phyloP scores from a whole-genome alignment of 2,797 vertebrate species.

The Oceanodroma leucorhoa region DNA sequence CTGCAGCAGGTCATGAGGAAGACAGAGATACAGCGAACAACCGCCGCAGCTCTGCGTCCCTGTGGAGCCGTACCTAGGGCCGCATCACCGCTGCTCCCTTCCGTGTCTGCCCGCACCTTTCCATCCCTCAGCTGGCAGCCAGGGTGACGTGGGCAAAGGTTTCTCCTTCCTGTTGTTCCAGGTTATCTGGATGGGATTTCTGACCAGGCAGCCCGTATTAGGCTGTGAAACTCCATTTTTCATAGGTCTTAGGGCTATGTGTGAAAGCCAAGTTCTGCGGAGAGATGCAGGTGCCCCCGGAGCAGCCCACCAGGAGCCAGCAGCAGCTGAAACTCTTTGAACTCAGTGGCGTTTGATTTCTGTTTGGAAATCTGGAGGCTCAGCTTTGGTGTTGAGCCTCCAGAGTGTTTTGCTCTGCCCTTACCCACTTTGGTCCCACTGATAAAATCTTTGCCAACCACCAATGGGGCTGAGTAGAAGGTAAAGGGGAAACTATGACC shows the following conservation, averaged over 20 bases:
- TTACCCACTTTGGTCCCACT: neutral
- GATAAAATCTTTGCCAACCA: neutral
- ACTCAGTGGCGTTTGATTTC: neutral
- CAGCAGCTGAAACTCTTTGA: neutral
- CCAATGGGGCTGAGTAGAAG: neutral
- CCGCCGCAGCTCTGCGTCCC: neutral
- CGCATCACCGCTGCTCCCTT: neutral
- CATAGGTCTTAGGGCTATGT: neutral
- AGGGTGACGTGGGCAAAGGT: accelerated
- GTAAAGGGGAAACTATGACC: neutral
- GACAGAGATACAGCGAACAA: accelerated
- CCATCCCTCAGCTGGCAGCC: neutral
- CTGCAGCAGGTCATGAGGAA: neutral
- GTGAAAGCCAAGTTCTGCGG: neutral
- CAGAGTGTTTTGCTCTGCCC: neutral
- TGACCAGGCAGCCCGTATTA: neutral
- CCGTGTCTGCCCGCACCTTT: neutral
- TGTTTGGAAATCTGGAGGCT: neutral
- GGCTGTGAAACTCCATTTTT: neutral
- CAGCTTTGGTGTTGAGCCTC: neutral
- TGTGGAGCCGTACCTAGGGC: accelerated
- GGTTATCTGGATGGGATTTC: neutral
- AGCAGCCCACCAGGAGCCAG: neutral
- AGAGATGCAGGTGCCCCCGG: neutral
- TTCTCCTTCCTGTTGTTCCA: neutral